Evolutionary conservation across 2,888 invertebrate genomes (phyloP).

Genomic region (Sinhomidia bicolor): DNA sequence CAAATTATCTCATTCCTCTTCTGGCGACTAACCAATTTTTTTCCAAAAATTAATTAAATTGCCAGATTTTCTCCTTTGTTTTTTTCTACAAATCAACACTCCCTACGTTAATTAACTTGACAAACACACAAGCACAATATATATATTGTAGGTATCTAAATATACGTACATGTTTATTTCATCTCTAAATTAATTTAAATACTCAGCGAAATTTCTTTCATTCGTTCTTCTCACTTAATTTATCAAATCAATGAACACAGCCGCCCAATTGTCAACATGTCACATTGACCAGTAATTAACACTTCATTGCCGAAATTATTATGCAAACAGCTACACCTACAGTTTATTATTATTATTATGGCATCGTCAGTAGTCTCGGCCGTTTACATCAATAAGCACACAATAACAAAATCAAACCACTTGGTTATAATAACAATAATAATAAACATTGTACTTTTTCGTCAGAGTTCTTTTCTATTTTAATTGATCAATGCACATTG

Average conservation of each 20-base stretch:
- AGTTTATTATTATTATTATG: not conserved
- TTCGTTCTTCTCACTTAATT: not conserved
- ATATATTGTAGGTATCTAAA: not conserved
- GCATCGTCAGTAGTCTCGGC: too few relatives aligned
- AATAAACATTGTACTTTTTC: constrained; percentile 24
- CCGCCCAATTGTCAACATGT: not conserved
- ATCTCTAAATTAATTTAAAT: not conserved
- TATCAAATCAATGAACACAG: not conserved
- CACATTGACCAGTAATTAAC: not conserved
- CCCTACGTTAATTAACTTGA: not conserved
- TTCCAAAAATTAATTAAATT: not conserved
- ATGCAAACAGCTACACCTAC: not conserved
- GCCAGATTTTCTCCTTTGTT: not conserved
- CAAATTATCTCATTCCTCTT: not conserved
- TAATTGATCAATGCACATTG: not conserved
- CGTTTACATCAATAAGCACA: not conserved
- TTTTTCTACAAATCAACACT: not conserved
- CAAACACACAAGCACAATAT: not conserved
- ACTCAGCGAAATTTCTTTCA: not conserved
- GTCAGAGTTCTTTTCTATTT: not conserved
- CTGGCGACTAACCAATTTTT: not conserved
- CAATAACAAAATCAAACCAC: not conserved
- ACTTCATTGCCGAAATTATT: not conserved
- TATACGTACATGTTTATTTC: too few relatives aligned
- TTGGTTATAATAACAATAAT: not conserved